Evolutionary conservation across 2,888 invertebrate genomes (phyloP).

Genomic region (Listrodromus nycthemerus): DNA sequence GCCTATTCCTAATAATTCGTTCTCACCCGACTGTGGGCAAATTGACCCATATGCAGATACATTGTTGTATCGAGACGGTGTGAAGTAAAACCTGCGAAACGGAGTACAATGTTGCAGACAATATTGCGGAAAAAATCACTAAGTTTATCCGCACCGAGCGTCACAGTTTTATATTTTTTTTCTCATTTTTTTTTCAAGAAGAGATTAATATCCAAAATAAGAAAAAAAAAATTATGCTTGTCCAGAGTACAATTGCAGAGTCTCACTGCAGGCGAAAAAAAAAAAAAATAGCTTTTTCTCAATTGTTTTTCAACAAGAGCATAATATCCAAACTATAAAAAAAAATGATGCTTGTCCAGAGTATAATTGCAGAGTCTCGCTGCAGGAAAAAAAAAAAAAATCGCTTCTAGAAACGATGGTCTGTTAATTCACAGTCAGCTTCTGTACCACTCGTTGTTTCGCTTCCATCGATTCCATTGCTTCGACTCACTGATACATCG

Average conservation of each 20-base stretch:
- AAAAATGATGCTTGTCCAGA: neutral
- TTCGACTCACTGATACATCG: slow-evolving; percentile 44
- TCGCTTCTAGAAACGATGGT: neutral
- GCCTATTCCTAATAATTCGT: neutral
- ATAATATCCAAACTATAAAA: too few relatives aligned
- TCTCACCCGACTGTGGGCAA: neutral
- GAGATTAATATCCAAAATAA: too few relatives aligned
- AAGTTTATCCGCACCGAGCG: too few relatives aligned
- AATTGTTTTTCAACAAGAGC: too few relatives aligned
- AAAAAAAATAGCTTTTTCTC: neutral
- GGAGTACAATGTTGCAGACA: neutral
- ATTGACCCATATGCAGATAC: neutral
- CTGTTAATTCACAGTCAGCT: neutral
- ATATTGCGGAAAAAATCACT: neutral
- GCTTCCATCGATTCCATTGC: slow-evolving; percentile 55
- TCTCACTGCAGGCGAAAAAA: neutral
- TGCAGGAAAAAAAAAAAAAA: neutral
- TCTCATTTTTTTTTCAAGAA: too few relatives aligned
- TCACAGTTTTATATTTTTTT: too few relatives aligned
- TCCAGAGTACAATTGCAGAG: neutral
- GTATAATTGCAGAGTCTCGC: neutral
- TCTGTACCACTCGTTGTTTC: neutral
- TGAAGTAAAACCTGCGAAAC: neutral
- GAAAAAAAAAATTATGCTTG: too few relatives aligned
- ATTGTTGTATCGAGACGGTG: neutral